Percentiles rank a stretch among this genome's conserved stretches.
These are phyloP conservation scores for Neuroscelio doddi DNA, from an alignment of 2,888 invertebrate species.

Conservation along the genomic window DNA sequence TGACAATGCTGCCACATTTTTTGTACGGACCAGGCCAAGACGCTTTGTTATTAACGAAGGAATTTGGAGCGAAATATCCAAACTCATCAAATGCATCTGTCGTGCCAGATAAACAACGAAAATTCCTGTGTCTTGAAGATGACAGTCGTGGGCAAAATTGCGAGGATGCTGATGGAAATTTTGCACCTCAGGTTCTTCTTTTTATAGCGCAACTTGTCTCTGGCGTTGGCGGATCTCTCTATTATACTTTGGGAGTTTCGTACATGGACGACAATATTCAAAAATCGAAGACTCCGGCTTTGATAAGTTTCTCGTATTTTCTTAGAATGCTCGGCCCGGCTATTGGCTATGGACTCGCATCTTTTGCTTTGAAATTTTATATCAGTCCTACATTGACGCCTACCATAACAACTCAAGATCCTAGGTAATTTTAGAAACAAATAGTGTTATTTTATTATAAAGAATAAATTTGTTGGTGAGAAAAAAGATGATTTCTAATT, in stretches of 20 bases:
- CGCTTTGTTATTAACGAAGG: constrained; percentile 77
- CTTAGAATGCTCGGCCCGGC: constrained; percentile 81
- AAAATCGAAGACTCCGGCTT: constrained; percentile 81
- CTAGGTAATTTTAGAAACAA: constrained; percentile 70
- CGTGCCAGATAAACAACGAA: constrained; percentile 74
- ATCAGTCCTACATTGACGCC: constrained; percentile 79
- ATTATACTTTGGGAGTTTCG: constrained; percentile 80
- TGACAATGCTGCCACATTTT: constrained; percentile 80
- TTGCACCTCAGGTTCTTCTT: constrained; percentile 77
- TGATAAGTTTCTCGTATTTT: constrained; percentile 80
- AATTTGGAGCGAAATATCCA: constrained; percentile 74
- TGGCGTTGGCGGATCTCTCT: constrained; percentile 81
- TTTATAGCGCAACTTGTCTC: constrained; percentile 81
- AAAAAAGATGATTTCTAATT: too few species aligned
- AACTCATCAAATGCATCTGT: constrained; percentile 70
- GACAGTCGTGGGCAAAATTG: constrained; percentile 70
- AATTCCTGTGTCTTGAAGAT: constrained; percentile 74
- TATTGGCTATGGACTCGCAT: constrained; percentile 79
- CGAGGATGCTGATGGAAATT: constrained; percentile 74
- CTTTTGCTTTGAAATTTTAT: constrained; percentile 78
- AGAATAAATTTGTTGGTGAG: too few species aligned
- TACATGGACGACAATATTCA: constrained; percentile 87
- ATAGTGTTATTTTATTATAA: too few species aligned
- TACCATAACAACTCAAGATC: constrained; percentile 79
- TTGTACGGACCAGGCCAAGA: constrained; percentile 81